Base-by-base conservation (phyloP, 2,797 vertebrate species). In the Spatula versicolor region DNA sequence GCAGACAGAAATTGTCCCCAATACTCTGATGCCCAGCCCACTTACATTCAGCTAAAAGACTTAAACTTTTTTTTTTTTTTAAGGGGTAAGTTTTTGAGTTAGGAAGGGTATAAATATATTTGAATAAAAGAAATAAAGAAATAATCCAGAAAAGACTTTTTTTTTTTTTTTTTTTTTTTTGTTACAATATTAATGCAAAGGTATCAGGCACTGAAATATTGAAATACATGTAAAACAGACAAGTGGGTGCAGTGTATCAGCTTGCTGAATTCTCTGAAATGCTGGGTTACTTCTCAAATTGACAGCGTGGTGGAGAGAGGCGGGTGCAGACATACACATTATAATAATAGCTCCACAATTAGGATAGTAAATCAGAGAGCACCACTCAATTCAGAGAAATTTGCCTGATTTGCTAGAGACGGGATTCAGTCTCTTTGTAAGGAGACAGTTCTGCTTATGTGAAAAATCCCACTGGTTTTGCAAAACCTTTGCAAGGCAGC, bases 161-260 rank as follows among this genome's bases (percentile, higher is more conserved):
- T 69, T 80, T 93, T 46, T 11, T 45, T 43, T 9, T 45, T 43
- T 10, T 23, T 48, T 22, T 22, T 12, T 48, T 23, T 48, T 48
- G 13, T 69, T 22, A 2, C 15, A 48, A 39, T 17, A 46, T 6
- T 1, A 26, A n/a, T 25, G 75, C 5, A 21, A 67, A 84, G 86
- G 45, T 10, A 0, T 62, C 9, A 26, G 71, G 63, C 68, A 30
- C 46, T 84, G 48, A 58, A 82, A 86, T 35, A 30, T 50, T 90
- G 56, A 58, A 82, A 86, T 35, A 59, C 41, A 0, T 10, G 71
- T 62, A 25, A 9, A 75, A 13, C 11, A 88, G 92, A 54, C 78
- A 85, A 87, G 94, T 86, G 92, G 93, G 93, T 58, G 96, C 94
- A 45, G 83, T 8, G 52, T 80, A 20, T 80, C 63, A 37, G 72